Conservation (phyloP, 2,113 vertebrate species). For the Proterorhinus semilunaris region DNA sequence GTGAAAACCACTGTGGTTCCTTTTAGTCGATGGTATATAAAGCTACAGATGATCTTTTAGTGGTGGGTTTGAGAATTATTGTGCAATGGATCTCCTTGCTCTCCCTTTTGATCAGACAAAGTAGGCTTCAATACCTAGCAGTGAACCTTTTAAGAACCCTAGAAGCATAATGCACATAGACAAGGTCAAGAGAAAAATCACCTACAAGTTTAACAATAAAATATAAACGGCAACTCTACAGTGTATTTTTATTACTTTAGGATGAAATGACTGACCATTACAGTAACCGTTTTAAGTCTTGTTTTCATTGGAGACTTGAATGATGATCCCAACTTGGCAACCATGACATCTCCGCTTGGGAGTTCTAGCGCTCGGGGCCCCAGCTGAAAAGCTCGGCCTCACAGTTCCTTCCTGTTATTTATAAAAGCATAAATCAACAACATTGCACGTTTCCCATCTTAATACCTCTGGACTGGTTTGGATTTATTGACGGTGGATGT, state of each 20-base stretch:
- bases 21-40: too few species aligned
- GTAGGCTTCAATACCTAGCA: too few species aligned
- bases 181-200: background rate
- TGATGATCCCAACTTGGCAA: slow-evolving; percentile 21
- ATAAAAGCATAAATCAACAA: slow-evolving; percentile 56
- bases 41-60: too few species aligned
- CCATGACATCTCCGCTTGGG: slow-evolving; percentile 14
- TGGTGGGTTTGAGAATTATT: too few species aligned
- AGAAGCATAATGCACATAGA: background rate
- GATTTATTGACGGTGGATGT: slow-evolving; percentile 55
- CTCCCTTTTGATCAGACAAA: too few species aligned
- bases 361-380: slow-evolving; percentile 20
- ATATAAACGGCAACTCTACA: background rate
- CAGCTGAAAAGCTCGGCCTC: slow-evolving; percentile 23
- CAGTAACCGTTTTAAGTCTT: slow-evolving; percentile 10
- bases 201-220: background rate
- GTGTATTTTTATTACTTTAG: too few species aligned
- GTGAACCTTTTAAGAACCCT: too few species aligned
- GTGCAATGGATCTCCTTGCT: too few species aligned
- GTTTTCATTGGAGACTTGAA: slow-evolving; percentile 19
- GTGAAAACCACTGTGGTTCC: too few species aligned
- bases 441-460: slow-evolving; percentile 37
- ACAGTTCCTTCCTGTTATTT: slow-evolving; percentile 61
- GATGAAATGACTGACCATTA: background rate
- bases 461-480: slow-evolving; percentile 39